phyloP scores from a whole-genome alignment of 2,113 vertebrate species.

The Hippoglossus stenolepis region DNA sequence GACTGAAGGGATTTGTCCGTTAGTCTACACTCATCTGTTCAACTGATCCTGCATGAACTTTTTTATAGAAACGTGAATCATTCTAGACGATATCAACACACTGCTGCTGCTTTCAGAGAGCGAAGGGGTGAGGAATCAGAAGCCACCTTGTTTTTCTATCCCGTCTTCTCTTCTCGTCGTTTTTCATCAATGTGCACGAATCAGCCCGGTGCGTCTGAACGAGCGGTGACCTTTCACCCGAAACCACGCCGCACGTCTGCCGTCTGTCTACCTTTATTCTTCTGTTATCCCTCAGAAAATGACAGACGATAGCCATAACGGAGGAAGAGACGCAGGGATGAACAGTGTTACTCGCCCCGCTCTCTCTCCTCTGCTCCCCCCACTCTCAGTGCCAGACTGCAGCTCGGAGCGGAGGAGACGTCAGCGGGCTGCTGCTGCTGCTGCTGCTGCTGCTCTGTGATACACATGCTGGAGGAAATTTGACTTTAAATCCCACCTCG shows the following conservation, averaged over 20 bases:
- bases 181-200: conserved; percentile 19
- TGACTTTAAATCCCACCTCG: conserved; percentile 54
- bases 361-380: conserved; percentile 9
- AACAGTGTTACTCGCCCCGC: background rate
- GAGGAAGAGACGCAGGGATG: conserved; percentile 24
- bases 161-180: background rate
- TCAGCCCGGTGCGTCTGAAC: conserved; percentile 44
- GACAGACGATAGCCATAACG: conserved; percentile 62
- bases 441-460: conserved; percentile 59
- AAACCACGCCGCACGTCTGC: conserved; percentile 25
- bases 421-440: conserved; percentile 23
- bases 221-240: conserved; percentile 72
- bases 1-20: background rate
- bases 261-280: conserved; percentile 18
- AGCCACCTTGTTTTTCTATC: conserved; percentile 26
- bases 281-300: conserved; percentile 36
- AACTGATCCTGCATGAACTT: conserved; percentile 70
- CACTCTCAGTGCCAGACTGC: conserved; percentile 20
- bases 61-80: conserved; percentile 55
- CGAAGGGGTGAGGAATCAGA: conserved; percentile 50
- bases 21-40: conserved; percentile 32
- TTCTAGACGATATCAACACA: conserved; percentile 48
- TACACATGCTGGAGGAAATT: conserved; percentile 59
- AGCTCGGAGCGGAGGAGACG: conserved; percentile 40
- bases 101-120: conserved; percentile 66